Evolutionary conservation across 2,888 invertebrate species (phyloP).

Genomic region (Lapara coniferarum): DNA sequence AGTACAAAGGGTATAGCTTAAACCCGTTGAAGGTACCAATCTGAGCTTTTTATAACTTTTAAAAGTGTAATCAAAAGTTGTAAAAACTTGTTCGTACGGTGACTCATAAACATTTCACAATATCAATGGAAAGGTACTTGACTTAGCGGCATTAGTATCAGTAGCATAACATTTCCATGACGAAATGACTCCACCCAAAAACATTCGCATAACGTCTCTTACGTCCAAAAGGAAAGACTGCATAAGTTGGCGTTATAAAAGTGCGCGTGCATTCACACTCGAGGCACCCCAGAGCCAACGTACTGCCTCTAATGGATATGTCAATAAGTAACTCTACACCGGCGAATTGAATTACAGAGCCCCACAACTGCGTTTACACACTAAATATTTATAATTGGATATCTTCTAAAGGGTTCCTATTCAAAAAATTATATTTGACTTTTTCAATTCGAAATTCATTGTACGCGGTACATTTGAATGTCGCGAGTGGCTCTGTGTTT

Average conservation of each 20-base stretch:
- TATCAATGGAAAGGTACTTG: too few species aligned
- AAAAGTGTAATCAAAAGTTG: neutral
- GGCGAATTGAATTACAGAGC: constrained; percentile 70
- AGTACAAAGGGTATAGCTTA: neutral
- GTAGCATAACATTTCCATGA: too few species aligned
- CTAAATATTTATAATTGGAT: constrained; percentile 76
- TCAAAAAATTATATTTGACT: constrained; percentile 16
- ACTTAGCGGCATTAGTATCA: too few species aligned
- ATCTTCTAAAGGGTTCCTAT: constrained; percentile 35
- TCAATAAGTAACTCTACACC: constrained; percentile 78
- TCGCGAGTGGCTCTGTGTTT: neutral
- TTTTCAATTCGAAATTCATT: constrained; percentile 9
- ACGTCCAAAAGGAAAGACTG: constrained; percentile 1
- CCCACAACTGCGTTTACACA: constrained; percentile 61
- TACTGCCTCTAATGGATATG: constrained; percentile 69
- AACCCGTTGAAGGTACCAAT: neutral
- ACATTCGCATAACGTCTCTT: neutral
- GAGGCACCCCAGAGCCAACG: constrained; percentile 48
- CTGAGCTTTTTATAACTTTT: neutral
- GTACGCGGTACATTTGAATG: neutral
- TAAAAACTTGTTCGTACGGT: neutral
- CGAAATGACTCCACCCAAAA: neutral
- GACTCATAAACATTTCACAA: neutral
- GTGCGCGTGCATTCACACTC: constrained; percentile 24
- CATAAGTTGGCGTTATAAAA: constrained; percentile 23